Conservation (phyloP, 1,140 invertebrate species). For the Brachionus manjavacas region DNA sequence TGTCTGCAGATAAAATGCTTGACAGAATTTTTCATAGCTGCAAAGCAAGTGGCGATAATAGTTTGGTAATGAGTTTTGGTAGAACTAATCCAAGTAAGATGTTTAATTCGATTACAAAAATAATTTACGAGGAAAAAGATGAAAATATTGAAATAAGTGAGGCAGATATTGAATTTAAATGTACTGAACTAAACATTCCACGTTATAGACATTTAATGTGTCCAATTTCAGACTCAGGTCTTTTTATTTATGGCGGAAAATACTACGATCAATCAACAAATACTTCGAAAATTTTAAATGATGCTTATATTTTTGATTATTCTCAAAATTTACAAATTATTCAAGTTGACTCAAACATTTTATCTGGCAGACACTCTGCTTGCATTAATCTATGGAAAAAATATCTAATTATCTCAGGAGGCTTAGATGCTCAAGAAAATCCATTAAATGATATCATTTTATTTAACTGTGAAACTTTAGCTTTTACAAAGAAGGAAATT, state of each 20-base stretch:
- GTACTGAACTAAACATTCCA: background rate
- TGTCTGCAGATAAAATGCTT: background rate
- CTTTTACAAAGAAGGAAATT: constrained; percentile 47
- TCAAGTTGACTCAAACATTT: background rate
- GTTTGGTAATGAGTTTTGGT: background rate
- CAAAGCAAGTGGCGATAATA: background rate
- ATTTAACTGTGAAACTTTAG: constrained; percentile 46
- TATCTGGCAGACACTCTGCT: background rate
- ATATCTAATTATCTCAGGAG: constrained; percentile 53
- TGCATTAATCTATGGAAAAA: constrained; percentile 3
- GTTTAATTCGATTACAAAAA: constrained; percentile 4
- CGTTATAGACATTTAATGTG: constrained; percentile 24
- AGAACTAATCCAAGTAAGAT: constrained; percentile 32
- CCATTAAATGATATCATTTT: constrained; percentile 50
- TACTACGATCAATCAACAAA: background rate
- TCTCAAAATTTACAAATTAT: background rate
- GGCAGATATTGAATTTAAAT: background rate
- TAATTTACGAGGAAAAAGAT: background rate
- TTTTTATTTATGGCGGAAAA: constrained; percentile 40
- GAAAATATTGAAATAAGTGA: constrained; percentile 1
- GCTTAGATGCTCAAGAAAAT: constrained; percentile 49
- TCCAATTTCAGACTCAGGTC: background rate
- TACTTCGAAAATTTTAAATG: background rate
- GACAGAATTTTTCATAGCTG: constrained; percentile 24
- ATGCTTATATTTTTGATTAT: background rate